phyloP scores from a whole-genome alignment of 2,113 vertebrate genomes.

The Lepisosteus osseus region DNA sequence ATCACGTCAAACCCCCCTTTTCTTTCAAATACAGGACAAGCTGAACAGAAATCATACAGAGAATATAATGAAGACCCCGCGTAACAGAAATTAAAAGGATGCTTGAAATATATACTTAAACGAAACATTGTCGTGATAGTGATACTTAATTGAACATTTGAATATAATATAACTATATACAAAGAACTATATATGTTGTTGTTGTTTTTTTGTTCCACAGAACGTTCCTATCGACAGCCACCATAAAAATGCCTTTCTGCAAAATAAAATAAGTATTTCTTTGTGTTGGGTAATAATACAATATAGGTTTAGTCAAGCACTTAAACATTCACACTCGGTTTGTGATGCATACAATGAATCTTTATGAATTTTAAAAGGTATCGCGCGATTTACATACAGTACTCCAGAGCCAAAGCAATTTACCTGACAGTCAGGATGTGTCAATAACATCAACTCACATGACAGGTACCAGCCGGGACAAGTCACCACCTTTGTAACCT shows the following conservation, averaged over 20 bases:
- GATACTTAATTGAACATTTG: no score
- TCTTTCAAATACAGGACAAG: no score
- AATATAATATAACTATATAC: no score
- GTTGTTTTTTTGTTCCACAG: no score
- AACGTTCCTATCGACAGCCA: background rate
- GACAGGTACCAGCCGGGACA: conserved; percentile 18
- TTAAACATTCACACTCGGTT: background rate
- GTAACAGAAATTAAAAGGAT: no score
- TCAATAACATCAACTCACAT: conserved; percentile 8
- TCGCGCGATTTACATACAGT: conserved; percentile 6
- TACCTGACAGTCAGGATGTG: conserved; percentile 1
- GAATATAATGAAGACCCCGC: no score
- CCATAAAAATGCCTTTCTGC: background rate
- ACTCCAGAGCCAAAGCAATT: background rate
- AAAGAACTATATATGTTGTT: no score
- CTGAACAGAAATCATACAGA: no score
- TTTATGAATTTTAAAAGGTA: conserved; percentile 2
- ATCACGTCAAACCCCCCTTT: no score
- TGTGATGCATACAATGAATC: background rate
- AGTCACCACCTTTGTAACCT: conserved; percentile 15
- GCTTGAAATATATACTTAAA: no score
- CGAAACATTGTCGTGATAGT: no score
- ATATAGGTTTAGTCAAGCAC: background rate
- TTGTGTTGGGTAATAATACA: background rate
- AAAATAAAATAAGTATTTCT: background rate